A percentile compares a stretch with the other conserved stretches of the same genome.
Conservation (phyloP, 2,113 vertebrate species). For the Oreotragus oreotragus region DNA sequence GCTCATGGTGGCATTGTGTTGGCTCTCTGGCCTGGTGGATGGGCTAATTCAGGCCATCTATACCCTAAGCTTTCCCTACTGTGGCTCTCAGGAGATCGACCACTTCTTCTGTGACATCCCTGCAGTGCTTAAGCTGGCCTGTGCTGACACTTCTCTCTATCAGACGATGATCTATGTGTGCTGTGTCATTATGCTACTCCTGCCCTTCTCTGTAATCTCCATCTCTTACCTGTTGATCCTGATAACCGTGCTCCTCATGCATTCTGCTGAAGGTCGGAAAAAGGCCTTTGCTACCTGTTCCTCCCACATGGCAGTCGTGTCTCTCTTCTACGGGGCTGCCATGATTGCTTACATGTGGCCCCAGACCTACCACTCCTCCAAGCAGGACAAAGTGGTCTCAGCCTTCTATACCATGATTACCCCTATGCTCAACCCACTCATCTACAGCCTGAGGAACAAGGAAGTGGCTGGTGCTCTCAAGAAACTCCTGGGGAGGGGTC, state of each 20-base stretch:
- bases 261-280: background rate
- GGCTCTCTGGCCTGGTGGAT: conserved; percentile 54
- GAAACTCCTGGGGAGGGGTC: conserved; percentile 43
- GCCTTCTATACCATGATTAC: conserved; percentile 69
- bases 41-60: conserved; percentile 48
- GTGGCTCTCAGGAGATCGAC: conserved; percentile 49
- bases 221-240: conserved; percentile 48
- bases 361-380: conserved; percentile 59
- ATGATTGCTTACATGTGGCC: conserved; percentile 55
- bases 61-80: conserved; percentile 59
- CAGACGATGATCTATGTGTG: conserved; percentile 53
- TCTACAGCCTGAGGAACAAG: background rate
- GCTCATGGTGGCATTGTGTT: conserved; percentile 51
- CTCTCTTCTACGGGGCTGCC: conserved; percentile 44
- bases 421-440: conserved; percentile 42
- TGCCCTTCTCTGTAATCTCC: conserved; percentile 54
- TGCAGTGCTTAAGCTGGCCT: conserved; percentile 57
- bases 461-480: conserved; percentile 46
- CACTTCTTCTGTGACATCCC: background rate
- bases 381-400: conserved; percentile 68
- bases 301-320: background rate
- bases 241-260: background rate
- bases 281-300: conserved; percentile 54
- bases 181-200: conserved; percentile 52
- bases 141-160: conserved; percentile 58